These are phyloP conservation scores for Pecten maximus DNA, from an alignment of 2,888 invertebrate species.

Conservation along the genomic window DNA sequence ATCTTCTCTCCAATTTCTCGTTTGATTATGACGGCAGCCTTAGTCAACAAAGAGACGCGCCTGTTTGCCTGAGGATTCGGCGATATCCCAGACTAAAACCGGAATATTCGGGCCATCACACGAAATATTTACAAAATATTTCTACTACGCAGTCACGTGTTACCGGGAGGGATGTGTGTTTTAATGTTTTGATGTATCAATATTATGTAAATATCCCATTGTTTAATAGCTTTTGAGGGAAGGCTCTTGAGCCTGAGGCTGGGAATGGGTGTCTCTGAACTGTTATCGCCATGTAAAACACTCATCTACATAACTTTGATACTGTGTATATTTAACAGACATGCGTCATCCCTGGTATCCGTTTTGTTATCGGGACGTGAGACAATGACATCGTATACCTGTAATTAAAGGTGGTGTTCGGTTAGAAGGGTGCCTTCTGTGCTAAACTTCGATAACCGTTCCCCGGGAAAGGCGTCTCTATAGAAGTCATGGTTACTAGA, in stretches of 20 bases:
- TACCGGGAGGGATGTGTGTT: neutral
- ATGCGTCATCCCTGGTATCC: neutral
- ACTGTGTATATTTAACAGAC: neutral
- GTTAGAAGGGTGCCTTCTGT: no score
- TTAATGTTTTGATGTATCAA: neutral
- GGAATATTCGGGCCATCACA: neutral
- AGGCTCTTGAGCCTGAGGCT: neutral
- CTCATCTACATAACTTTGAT: slow-evolving; percentile 9
- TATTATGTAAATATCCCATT: slow-evolving; percentile 6
- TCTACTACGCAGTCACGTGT: neutral
- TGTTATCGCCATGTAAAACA: neutral
- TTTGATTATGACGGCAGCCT: neutral
- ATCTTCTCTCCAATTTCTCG: no score
- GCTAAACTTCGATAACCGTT: no score
- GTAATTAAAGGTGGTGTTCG: no score
- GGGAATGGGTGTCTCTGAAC: neutral
- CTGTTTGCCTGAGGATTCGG: neutral
- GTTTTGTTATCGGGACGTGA: neutral
- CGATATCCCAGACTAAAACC: neutral
- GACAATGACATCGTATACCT: neutral
- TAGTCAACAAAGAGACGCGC: neutral
- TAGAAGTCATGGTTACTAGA: no score
- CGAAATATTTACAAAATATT: neutral
- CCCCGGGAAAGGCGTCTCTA: no score
- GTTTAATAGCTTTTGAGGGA: neutral